phyloP scores from a whole-genome alignment of 2,113 vertebrate species.

The Lagenorhynchus albirostris region DNA sequence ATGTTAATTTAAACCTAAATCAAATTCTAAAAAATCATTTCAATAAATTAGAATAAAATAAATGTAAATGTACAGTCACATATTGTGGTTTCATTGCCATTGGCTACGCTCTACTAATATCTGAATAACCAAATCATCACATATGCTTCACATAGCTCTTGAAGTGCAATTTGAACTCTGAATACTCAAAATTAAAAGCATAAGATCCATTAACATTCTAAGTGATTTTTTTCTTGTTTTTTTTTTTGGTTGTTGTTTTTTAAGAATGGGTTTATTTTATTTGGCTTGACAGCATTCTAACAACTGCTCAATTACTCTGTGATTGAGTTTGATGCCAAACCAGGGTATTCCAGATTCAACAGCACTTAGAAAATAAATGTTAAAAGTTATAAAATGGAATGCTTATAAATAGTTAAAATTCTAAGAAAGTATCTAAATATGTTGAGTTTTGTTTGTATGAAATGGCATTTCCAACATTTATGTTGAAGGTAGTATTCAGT shows the following conservation, averaged over 20 bases:
- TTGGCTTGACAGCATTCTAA: not conserved
- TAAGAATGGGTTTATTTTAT: not conserved
- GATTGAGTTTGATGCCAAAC: not conserved
- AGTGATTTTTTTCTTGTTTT: not conserved
- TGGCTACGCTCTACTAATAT: not conserved
- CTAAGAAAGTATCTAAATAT: not conserved
- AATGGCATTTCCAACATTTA: not conserved
- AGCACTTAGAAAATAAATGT: not conserved
- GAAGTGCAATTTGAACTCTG: not conserved
- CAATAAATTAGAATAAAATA: not conserved
- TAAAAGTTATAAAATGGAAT: not conserved
- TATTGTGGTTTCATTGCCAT: rapidly evolving
- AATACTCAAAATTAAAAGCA: not conserved
- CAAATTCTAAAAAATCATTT: not conserved
- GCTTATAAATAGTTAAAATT: not conserved
- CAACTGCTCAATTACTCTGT: not conserved
- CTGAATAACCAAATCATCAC: not conserved
- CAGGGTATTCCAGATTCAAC: not conserved
- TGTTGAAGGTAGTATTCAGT: not conserved
- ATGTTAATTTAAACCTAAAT: not conserved
- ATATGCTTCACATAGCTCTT: not conserved
- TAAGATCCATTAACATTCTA: not conserved
- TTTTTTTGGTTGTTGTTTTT: not conserved
- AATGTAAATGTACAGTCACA: not conserved
- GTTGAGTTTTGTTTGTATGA: not conserved